Base-by-base conservation (phyloP, 2,888 invertebrate species). In the Syrphus vitripennis region DNA sequence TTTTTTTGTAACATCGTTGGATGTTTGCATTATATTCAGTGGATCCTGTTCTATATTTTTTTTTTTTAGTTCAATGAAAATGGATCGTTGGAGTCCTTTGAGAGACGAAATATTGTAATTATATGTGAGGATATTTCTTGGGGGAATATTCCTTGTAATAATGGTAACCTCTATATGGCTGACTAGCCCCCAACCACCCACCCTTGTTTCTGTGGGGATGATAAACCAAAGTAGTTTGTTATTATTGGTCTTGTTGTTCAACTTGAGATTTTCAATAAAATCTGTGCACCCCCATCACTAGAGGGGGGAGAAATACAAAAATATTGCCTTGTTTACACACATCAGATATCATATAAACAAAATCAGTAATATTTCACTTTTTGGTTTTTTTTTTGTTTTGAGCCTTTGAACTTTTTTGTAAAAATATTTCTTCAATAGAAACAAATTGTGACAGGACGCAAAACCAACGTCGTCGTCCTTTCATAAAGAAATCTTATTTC, bases 21-120 rank as follows among this genome's bases (percentile, higher is more conserved):
- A 45, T 74, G 37, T 70, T 34, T 57, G 34, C 55, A 19, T 71
- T 42, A 10, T 42, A 10, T 61, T 6, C 29, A 63, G 31, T 5
- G 7, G 6, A 14, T 5, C 26, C 40, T 14, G 16, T 67, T 31
- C 40, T 48, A 59, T 45, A 55, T 63, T 10, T 79, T 31, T 45
- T 48, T 78, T 37, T 67, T 55, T 29, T 50, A 61, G 12, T 21
- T 53, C 40, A 50, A n/a, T 72, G 76, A 57, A 37, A 65, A 59
- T 65, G 75, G 37, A 63, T 80, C 81, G 45, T 14, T 50, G 65
- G 53, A 71, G 65, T 72, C 84, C 81, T 84, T 61, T 81, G 84
- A 76, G 84, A 80, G 1, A 19, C 26, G 72, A 69, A 81, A 72
- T n/a, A n/a, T 69, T 76, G 76, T 81, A 84, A 77, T 84, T 81